Evolutionary conservation across 2,113 vertebrate species (phyloP), one percentile per base, ranked within the genome.

Genomic region (Pterocles gutturalis): DNA sequence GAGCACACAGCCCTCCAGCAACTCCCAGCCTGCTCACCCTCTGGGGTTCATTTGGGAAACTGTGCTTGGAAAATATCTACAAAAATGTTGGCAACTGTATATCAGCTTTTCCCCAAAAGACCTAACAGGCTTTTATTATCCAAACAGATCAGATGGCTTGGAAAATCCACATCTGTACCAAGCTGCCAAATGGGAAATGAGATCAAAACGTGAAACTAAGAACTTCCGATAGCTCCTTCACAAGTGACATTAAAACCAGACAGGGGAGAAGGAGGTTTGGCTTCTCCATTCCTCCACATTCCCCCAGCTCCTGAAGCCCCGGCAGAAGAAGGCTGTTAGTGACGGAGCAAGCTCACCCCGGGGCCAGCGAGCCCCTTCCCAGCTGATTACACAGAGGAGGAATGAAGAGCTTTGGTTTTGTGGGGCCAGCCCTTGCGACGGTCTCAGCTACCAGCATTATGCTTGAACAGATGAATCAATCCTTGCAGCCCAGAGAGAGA

Each of bases 131-230:
- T 94, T 96, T 95, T 93, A 83, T 93, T 96, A 96, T 85, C 87
- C 93, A 96, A 94, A 95, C 49, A 77, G 86, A 93, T 97, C 97
- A 93, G 95, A 91, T 97, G 77, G 86, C 73, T 97, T 8, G 66
- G 97, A 97, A 97, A 96, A 97, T 91, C 73, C 93, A 85, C 95
- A 96, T 94, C 94, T 94, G 81, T 77, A 95, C 65, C 3, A 5
- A 91, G 73, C 81, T 92, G 91, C 65, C 0, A 4, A 89, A 89
- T 80, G 91, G 87, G 91, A 92, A 94, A 92, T 79, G 83, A 96
- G 86, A 96, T 91, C 83, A 96, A 96, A 97, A 95, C 72, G 34
- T 62, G 73, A 95, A 89, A 76, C n/a, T 66, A 81, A 95, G 88
- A 83, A 93, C 91, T 96, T 96, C 90, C 12, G 29, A 96, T 45